Evolutionary conservation across 2,797 vertebrate genomes (phyloP), one percentile per base, ranked within the genome.

Genomic region (Xiphophorus birchmanni): DNA sequence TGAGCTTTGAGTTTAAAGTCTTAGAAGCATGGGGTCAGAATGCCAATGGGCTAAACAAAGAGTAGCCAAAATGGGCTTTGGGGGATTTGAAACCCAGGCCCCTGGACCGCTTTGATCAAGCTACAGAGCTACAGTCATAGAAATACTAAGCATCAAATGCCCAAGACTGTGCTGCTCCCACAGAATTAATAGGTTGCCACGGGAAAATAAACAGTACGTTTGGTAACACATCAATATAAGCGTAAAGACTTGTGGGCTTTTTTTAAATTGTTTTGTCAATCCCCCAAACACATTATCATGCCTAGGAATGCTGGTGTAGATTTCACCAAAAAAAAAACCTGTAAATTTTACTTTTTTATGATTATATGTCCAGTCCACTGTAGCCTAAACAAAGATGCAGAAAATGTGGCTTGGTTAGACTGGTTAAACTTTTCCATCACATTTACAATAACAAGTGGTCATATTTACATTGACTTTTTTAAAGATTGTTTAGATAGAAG

Each of bases 41-140:
- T 96, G 95, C 94, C 95, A 96, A 96, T 95, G 95, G 95, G 94
- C 94, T 95, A 95, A 94, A 96, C 95, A 96, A 96, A 96, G 95
- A 95, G 93, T 93, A 90, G 90, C 93, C 94, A 94, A 94, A 96
- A 95, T 95, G 93, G 94, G 94, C 95, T 96, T 95, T 94, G 93
- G 87, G 80, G 95, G 94, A 96, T 96, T 96, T 96, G 87, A 94
- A 95, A 95, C 88, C 93, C 89, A 91, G 94, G 94, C 93, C 90
- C 89, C 92, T 91, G 92, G 90, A 95, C 86, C 88, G 88, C 93
- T 96, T 96, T 96, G 95, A 96, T 96, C 94, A 95, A 93, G 94
- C 52, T 54, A 92, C 91, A 91, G 89, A 93, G 89, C 92, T 90
- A 90, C 81, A 65, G 92, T 91, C 85, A 94, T 91, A 90, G 92